phyloP scores from a whole-genome alignment of 1,140 invertebrate species.

The Mycetomoellerius zeteki region DNA sequence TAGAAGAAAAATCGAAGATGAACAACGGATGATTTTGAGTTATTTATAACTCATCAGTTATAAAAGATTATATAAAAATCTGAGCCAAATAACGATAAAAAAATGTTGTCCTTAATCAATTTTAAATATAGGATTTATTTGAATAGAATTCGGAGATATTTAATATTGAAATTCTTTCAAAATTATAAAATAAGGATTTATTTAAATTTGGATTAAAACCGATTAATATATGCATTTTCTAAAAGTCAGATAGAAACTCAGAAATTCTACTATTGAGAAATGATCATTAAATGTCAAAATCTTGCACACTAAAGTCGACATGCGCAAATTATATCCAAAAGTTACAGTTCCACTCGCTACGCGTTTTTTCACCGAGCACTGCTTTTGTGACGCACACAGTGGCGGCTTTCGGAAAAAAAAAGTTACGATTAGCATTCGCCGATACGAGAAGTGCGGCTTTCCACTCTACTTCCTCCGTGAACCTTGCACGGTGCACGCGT shows the following conservation, averaged over 20 bases:
- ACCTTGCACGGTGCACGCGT: conserved; percentile 40
- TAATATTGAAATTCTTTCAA: background rate
- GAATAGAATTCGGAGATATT: background rate
- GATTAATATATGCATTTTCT: background rate
- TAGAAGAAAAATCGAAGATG: background rate
- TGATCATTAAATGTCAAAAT: background rate
- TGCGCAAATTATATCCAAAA: background rate
- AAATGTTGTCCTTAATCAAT: background rate
- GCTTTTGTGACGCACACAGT: background rate
- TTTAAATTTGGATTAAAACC: background rate
- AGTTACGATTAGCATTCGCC: conserved; percentile 23
- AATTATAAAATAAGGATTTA: background rate
- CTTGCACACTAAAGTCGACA: background rate
- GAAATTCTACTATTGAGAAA: background rate
- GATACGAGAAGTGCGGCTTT: conserved; percentile 53
- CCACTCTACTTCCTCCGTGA: conserved; percentile 58
- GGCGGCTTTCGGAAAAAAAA: background rate
- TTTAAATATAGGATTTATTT: background rate
- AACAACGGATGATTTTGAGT: background rate
- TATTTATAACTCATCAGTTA: background rate
- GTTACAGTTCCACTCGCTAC: background rate
- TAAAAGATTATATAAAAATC: background rate
- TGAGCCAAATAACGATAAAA: background rate
- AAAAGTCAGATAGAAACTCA: background rate
- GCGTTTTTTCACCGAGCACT: background rate